Base-by-base conservation (phyloP, 2,113 vertebrate genomes). In the Lasiurus cinereus region DNA sequence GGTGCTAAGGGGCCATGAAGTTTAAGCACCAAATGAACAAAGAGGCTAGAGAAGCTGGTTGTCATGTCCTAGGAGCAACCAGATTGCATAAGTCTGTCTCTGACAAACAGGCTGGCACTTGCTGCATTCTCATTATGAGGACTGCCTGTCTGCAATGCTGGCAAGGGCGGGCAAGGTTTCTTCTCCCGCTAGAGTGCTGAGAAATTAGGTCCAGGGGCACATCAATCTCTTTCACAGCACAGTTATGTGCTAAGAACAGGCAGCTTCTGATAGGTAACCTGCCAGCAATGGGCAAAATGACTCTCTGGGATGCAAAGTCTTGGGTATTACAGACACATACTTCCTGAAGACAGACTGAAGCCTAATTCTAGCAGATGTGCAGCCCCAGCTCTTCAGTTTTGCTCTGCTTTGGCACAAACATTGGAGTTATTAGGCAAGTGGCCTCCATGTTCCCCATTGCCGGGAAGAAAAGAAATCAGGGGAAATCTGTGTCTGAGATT, bases 401-500 rank as follows among this genome's bases (percentile, higher is more conserved):
- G 16, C 50, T 66, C 18, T 56, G 48, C 73, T 59, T 67, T n/a
- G 50, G 76, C 91, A 90, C 50, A 66, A 43, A 84, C 46, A 74
- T 39, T 33, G 13, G 6, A 83, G 88, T 83, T 88, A 83, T 78
- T 84, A 92, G 48, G 31, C 0, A 31, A 54, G 48, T 77, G 69
- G 39, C 70, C 50, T 80, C 50, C 0, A 0, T 36, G 64, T 8
- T 21, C 52, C 95, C 62, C 29, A 24, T 82, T 33, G 19, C 43
- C 31, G 5, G 31, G 29, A 93, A 87, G 88, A 93, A 83, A 93
- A 24, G 78, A 95, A 97, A 96, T 33, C 76, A 84, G 89, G 56
- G 73, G 24, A 15, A n/a, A 88, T 33, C 59, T 74, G 29, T 77
- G 54, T 92, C 39, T 8, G 67, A 16, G 24, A 48, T 67, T 78